A percentile compares a stretch with the other conserved stretches of the same genome.
Conservation (phyloP, 2,797 vertebrate genomes). For the Thripadectes ignobilis region DNA sequence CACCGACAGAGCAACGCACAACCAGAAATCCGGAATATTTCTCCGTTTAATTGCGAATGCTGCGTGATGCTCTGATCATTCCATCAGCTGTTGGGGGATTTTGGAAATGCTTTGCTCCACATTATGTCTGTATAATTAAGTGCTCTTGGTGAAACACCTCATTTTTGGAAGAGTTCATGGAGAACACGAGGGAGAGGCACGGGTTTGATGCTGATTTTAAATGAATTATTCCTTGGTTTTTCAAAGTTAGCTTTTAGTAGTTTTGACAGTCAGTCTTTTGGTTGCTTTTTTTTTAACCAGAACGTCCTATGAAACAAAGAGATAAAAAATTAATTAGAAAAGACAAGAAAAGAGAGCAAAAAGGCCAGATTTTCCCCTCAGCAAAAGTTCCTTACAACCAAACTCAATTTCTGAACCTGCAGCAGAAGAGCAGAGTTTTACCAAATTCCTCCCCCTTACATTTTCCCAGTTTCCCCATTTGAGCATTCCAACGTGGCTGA, state of each 20-base stretch:
- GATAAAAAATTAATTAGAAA: constrained; percentile 14
- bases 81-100: not conserved
- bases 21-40: constrained; percentile 13
- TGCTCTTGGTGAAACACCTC: constrained; percentile 25
- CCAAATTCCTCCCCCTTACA: not conserved
- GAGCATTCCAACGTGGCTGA: not conserved
- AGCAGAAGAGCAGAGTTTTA: not conserved
- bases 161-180: constrained; percentile 29
- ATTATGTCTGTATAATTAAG: constrained; percentile 43
- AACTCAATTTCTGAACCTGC: not conserved
- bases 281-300: not conserved
- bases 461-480: not conserved
- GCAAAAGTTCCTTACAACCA: not conserved
- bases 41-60: constrained; percentile 28
- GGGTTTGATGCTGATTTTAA: constrained; percentile 34
- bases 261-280: not conserved
- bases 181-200: not conserved
- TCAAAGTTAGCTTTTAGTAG: not conserved
- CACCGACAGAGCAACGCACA: not conserved
- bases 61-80: constrained; percentile 36
- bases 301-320: not conserved
- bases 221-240: constrained; percentile 30
- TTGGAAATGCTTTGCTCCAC: constrained; percentile 29
- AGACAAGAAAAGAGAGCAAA: not conserved
- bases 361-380: not conserved